These are phyloP conservation scores for Daphoenositta chrysoptera DNA, from an alignment of 2,113 vertebrate genomes.

Conservation along the genomic window DNA sequence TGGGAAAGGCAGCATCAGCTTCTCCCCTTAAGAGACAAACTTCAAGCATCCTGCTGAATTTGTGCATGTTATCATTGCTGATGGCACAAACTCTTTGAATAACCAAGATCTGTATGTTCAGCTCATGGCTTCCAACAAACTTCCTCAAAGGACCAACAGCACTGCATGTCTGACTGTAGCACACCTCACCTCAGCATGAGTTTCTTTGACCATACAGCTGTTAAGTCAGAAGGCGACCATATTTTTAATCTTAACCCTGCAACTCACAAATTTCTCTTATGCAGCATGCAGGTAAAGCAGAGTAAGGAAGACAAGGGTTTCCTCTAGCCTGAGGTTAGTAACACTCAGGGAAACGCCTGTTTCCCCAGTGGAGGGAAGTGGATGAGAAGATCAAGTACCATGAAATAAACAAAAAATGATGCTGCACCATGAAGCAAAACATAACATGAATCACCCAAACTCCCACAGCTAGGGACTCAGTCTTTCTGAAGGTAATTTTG, in stretches of 20 bases:
- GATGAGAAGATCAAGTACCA: neutral
- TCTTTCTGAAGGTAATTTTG: neutral
- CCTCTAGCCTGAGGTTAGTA: neutral
- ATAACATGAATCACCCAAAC: neutral
- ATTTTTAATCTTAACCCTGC: neutral
- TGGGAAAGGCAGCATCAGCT: neutral
- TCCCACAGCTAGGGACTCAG: neutral
- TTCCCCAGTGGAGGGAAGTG: neutral
- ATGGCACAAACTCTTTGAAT: neutral
- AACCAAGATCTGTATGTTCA: neutral
- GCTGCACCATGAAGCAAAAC: neutral
- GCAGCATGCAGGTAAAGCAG: neutral
- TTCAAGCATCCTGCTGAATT: neutral
- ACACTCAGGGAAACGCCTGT: neutral
- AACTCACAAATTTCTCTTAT: neutral
- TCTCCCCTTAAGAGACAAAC: neutral
- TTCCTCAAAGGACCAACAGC: neutral
- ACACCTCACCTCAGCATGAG: rapidly evolving
- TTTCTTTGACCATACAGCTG: neutral
- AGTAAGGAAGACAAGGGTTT: neutral
- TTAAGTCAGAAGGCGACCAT: neutral
- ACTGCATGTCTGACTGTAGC: rapidly evolving
- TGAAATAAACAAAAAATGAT: neutral
- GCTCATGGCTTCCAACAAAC: neutral
- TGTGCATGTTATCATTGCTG: neutral